A percentile compares a stretch with the other conserved stretches of the same genome.
Evolutionary conservation across 2,888 invertebrate genomes (phyloP).

Genomic region (Sericinus montela): DNA sequence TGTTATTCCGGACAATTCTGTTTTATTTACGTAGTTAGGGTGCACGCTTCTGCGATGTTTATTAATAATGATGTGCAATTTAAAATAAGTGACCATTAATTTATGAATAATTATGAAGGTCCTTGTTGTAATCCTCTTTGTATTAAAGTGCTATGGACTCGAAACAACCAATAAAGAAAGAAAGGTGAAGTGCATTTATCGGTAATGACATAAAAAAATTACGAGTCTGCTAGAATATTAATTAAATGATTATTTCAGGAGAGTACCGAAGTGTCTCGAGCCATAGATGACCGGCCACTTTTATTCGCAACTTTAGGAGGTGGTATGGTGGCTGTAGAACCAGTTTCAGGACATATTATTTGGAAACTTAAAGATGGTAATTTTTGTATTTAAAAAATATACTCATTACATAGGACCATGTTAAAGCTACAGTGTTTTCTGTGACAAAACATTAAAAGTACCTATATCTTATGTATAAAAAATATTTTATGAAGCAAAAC

Average conservation of each 20-base stretch:
- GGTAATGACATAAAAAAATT: slow-evolving; percentile 23
- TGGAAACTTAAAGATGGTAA: slow-evolving; percentile 96
- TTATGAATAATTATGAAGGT: slow-evolving; percentile 44
- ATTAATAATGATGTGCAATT: slow-evolving; percentile 8
- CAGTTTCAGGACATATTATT: slow-evolving; percentile 88
- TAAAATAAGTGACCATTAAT: slow-evolving; percentile 13
- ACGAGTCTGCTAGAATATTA: slow-evolving; percentile 26
- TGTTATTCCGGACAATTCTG: slow-evolving; percentile 8
- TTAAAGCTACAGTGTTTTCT: too few species aligned
- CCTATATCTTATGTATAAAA: too few species aligned
- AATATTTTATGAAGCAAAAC: too few species aligned
- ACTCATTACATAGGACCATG: too few species aligned
- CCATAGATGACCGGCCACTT: slow-evolving; percentile 84
- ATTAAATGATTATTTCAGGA: slow-evolving; percentile 54
- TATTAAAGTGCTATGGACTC: slow-evolving; percentile 49
- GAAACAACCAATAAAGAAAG: slow-evolving; percentile 50
- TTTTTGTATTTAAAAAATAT: neutral
- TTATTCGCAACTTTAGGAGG: slow-evolving; percentile 97
- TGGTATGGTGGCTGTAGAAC: slow-evolving; percentile 93
- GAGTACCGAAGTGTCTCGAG: slow-evolving; percentile 83
- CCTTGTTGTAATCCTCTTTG: slow-evolving; percentile 47
- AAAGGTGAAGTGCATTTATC: slow-evolving; percentile 54
- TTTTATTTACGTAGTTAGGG: slow-evolving; percentile 5
- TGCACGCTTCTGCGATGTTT: neutral
- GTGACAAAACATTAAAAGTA: too few species aligned